phyloP scores from a whole-genome alignment of 2,113 vertebrate genomes.

The Tiliqua scincoides region DNA sequence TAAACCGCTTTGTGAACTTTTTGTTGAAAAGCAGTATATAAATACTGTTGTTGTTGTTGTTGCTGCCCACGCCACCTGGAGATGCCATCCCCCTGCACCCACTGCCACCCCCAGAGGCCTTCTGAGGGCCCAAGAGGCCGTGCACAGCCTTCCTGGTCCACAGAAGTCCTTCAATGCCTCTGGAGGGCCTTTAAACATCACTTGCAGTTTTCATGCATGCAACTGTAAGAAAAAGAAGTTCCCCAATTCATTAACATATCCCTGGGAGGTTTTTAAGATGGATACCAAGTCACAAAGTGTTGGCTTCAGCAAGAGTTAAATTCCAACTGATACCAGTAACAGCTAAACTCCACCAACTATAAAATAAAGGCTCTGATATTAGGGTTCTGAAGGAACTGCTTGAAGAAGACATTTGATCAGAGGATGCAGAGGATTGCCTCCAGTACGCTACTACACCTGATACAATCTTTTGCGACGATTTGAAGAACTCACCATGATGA shows the following conservation, averaged over 20 bases:
- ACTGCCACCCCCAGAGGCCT: too few relatives aligned
- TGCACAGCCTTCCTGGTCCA: too few relatives aligned
- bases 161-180: too few relatives aligned
- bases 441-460: constrained; percentile 15
- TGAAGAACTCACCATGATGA: constrained; percentile 89
- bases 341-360: neutral
- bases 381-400: neutral
- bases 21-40: too few relatives aligned
- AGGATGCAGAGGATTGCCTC: neutral
- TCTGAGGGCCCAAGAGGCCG: too few relatives aligned
- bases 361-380: neutral
- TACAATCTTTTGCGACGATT: neutral
- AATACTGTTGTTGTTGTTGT: too few relatives aligned
- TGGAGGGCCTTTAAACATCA: too few relatives aligned
- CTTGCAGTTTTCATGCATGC: too few relatives aligned
- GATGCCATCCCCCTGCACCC: too few relatives aligned
- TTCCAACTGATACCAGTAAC: constrained; percentile 22
- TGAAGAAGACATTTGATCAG: constrained; percentile 10
- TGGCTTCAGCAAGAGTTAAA: neutral
- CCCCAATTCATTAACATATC: neutral
- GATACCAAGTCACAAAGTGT: neutral
- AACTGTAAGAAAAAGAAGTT: neutral
- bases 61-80: too few relatives aligned
- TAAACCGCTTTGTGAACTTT: too few relatives aligned
- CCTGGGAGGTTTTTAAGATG: neutral